These are phyloP conservation scores for Desmophyllum pertusum DNA, from an alignment of 92 coral and sea anemone genomes.

Conservation along the genomic window DNA sequence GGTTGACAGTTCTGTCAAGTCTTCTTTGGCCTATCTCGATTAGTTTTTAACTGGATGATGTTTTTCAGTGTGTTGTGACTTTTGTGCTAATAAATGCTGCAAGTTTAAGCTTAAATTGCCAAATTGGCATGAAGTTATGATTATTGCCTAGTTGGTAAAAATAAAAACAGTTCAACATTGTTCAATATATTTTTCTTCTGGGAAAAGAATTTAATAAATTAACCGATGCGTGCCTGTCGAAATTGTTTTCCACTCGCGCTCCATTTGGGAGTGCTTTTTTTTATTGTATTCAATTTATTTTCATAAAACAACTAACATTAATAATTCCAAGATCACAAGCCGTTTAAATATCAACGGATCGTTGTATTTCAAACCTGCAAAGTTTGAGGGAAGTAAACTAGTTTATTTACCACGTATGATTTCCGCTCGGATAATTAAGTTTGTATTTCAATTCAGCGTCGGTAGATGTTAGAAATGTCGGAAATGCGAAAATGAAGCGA, in stretches of 20 bases:
- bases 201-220: neutral
- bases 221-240: neutral
- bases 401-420: slow-evolving; percentile 1
- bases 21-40: neutral
- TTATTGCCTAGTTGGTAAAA: no score
- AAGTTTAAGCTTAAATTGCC: neutral
- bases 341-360: neutral
- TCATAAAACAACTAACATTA: neutral
- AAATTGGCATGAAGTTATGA: neutral
- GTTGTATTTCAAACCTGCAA: neutral
- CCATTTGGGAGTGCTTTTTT: neutral
- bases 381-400: neutral
- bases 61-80: neutral
- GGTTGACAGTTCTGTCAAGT: neutral
- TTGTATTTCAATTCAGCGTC: slow-evolving; percentile 7
- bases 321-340: neutral
- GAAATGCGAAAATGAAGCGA: slow-evolving; percentile 14
- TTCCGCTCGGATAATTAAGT: slow-evolving; percentile 1
- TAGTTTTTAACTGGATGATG: neutral
- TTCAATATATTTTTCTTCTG: neutral
- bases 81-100: neutral
- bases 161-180: no score
- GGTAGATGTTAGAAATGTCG: slow-evolving; percentile 15
- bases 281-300: neutral
- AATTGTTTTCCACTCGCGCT: neutral